Percentiles rank a stretch among this genome's conserved stretches.
These are phyloP conservation scores for Lampropteryx suffumata DNA, from an alignment of 2,888 invertebrate species.

Conservation along the genomic window DNA sequence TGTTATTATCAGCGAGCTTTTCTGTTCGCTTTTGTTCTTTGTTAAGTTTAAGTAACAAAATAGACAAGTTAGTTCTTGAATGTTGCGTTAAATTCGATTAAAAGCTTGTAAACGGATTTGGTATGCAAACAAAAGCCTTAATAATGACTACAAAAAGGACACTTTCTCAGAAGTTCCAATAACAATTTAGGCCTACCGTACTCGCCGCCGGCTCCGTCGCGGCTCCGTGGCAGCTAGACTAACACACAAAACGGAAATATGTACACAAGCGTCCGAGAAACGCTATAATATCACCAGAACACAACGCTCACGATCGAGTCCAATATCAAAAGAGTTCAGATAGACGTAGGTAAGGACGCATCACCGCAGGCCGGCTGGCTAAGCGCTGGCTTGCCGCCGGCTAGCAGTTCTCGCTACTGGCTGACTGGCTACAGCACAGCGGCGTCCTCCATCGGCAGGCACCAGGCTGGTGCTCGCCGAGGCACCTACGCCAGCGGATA, in stretches of 20 bases:
- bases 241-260: constrained; percentile 70
- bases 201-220: constrained; percentile 54
- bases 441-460: constrained; percentile 43
- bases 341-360: constrained; percentile 13
- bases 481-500: constrained; percentile 92
- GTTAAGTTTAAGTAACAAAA: too few relatives aligned
- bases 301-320: constrained; percentile 78
- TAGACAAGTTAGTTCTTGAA: neutral
- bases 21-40: constrained; percentile 5
- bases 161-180: constrained; percentile 66
- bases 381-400: neutral
- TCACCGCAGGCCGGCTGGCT: neutral
- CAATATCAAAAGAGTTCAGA: constrained; percentile 64
- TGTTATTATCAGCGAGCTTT: constrained; percentile 51
- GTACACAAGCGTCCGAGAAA: constrained; percentile 61
- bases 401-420: constrained; percentile 5
- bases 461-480: constrained; percentile 58
- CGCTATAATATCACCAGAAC: constrained; percentile 69
- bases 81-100: constrained; percentile 26
- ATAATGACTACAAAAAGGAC: constrained; percentile 64
- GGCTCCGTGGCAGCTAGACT: constrained; percentile 63
- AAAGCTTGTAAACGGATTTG: constrained; percentile 44
- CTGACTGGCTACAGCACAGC: constrained; percentile 47
- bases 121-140: constrained; percentile 55
- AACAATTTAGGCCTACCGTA: constrained; percentile 68